Conservation (phyloP, 37 sponge, comb jelly and placozoan genomes). For the Beroe ovata region DNA sequence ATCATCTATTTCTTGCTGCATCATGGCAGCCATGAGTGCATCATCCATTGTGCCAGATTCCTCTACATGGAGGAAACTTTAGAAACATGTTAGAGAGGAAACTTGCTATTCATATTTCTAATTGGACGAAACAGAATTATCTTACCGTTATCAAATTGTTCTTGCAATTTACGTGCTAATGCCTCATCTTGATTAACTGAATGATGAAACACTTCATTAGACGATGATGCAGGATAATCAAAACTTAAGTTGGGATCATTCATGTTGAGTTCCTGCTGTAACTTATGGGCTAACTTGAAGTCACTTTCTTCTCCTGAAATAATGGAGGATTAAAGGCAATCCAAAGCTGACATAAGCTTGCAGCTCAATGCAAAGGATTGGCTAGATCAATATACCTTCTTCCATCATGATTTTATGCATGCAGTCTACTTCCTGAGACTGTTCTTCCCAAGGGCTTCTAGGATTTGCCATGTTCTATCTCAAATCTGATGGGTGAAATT, state of each 20-base stretch:
- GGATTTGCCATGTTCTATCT: neutral
- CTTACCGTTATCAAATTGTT: slow-evolving; percentile 10
- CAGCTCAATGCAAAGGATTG: neutral
- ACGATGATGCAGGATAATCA: neutral
- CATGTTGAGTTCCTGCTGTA: slow-evolving; percentile 32
- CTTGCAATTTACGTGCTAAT: slow-evolving; percentile 6
- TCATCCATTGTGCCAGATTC: slow-evolving; percentile 71
- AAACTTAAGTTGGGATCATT: neutral
- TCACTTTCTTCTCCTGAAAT: slow-evolving; percentile 24
- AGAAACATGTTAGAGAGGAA: too few relatives aligned
- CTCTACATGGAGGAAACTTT: too few relatives aligned
- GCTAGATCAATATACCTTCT: neutral
- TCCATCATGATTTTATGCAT: neutral
- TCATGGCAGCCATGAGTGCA: slow-evolving; percentile 86
- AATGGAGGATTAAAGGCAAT: neutral
- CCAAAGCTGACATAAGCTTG: too few relatives aligned
- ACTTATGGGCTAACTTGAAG: neutral
- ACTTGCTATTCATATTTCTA: too few relatives aligned
- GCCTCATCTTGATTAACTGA: slow-evolving; percentile 1
- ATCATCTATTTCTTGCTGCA: slow-evolving; percentile 88
- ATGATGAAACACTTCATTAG: neutral
- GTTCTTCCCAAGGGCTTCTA: neutral
- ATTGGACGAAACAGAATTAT: neutral
- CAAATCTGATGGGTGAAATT: too few relatives aligned
- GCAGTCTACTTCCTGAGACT: neutral